These are phyloP conservation scores for Oreochromis niloticus DNA, from an alignment of 2,113 vertebrate species.

Conservation along the genomic window DNA sequence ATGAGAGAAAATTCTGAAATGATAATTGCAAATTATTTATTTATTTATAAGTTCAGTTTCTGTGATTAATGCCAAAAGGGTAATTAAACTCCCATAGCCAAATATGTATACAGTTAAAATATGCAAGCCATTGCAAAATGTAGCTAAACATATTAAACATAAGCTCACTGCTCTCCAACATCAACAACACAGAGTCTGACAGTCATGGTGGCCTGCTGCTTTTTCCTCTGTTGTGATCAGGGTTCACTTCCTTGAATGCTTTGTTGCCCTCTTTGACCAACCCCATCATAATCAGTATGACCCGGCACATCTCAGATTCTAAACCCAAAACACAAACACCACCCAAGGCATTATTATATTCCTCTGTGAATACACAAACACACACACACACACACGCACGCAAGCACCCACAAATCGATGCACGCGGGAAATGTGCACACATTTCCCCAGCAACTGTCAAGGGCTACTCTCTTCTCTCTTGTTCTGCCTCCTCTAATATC, in stretches of 20 bases:
- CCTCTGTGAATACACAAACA: background rate
- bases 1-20: background rate
- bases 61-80: background rate
- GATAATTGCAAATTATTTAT: background rate
- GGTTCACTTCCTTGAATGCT: background rate
- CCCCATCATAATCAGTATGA: background rate
- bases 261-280: background rate
- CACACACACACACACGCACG: background rate
- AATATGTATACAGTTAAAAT: background rate
- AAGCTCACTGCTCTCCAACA: background rate
- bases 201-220: background rate
- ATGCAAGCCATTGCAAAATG: background rate
- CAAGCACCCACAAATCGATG: background rate
- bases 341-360: background rate
- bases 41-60: background rate
- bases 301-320: background rate
- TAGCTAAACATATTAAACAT: background rate
- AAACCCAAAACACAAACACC: slow-evolving; percentile 25
- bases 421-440: background rate
- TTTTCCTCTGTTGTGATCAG: background rate
- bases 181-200: background rate
- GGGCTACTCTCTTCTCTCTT: slow-evolving; percentile 7
- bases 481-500: slow-evolving; percentile 40
- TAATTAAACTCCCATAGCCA: background rate
- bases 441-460: slow-evolving; percentile 42